Conservation (phyloP, 2,113 vertebrate species). For the Blennius ocellaris region DNA sequence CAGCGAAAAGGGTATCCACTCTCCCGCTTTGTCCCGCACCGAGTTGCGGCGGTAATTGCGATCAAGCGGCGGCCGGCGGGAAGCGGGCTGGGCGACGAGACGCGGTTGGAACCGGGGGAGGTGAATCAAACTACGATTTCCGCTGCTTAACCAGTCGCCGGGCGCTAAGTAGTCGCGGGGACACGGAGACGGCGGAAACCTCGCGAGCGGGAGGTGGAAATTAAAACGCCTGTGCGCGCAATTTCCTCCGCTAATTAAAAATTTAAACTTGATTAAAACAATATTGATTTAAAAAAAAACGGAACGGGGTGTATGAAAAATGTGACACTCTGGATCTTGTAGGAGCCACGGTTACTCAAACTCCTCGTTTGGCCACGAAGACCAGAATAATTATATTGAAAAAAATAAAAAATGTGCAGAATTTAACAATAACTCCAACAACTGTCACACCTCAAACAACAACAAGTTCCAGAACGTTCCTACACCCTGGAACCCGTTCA, state of each 20-base stretch:
- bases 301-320: not conserved
- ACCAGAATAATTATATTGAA: too few species aligned
- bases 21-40: not conserved
- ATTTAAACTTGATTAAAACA: not conserved
- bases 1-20: not conserved
- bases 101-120: not conserved
- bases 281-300: constrained; percentile 8
- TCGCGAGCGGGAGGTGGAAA: constrained; percentile 13
- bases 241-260: constrained; percentile 20
- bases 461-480: too few species aligned
- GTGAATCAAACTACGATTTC: not conserved
- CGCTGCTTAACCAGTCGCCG: not conserved
- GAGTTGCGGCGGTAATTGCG: not conserved
- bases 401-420: too few species aligned
- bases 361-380: too few species aligned
- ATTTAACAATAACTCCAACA: too few species aligned
- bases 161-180: constrained; percentile 9
- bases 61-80: not conserved
- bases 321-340: not conserved
- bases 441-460: too few species aligned
- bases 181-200: too few species aligned
- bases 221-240: not conserved
- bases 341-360: not conserved
- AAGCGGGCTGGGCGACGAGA: not conserved
- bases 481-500: too few species aligned